phyloP scores from a whole-genome alignment of 1,140 invertebrate species.

The Meloidogyne exigua region DNA sequence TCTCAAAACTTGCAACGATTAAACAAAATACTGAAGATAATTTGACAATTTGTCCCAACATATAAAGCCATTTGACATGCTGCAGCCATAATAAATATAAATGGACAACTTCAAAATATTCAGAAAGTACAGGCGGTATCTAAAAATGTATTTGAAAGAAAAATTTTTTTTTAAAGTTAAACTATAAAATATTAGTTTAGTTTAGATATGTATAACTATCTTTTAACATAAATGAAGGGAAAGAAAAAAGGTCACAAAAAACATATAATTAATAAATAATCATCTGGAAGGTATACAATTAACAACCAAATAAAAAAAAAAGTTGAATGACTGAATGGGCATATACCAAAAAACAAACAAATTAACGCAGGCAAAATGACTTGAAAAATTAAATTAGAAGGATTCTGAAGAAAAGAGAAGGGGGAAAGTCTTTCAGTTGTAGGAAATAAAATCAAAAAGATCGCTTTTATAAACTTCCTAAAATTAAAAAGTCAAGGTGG shows the following conservation, averaged over 20 bases:
- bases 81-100: constrained; percentile 51
- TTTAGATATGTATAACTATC: too few relatives aligned
- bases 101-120: constrained; percentile 43
- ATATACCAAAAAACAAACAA: background rate
- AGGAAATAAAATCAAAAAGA: too few relatives aligned
- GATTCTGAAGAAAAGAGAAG: too few relatives aligned
- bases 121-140: constrained; percentile 49
- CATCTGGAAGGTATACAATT: background rate
- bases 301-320: background rate
- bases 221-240: background rate
- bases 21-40: constrained; percentile 61
- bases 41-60: constrained; percentile 60
- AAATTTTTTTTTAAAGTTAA: too few relatives aligned
- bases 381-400: too few relatives aligned
- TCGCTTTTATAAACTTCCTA: too few relatives aligned
- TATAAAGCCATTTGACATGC: constrained; percentile 44
- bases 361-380: background rate
- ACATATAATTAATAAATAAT: background rate
- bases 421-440: too few relatives aligned
- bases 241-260: too few relatives aligned
- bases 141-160: constrained; percentile 17
- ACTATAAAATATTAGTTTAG: too few relatives aligned
- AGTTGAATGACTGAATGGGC: background rate
- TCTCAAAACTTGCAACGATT: constrained; percentile 58
- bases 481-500: too few relatives aligned